Percentiles rank a stretch among this genome's conserved stretches.
These are phyloP conservation scores for Nipponacmea schrenckii DNA, from an alignment of 2,888 invertebrate species.

Conservation along the genomic window DNA sequence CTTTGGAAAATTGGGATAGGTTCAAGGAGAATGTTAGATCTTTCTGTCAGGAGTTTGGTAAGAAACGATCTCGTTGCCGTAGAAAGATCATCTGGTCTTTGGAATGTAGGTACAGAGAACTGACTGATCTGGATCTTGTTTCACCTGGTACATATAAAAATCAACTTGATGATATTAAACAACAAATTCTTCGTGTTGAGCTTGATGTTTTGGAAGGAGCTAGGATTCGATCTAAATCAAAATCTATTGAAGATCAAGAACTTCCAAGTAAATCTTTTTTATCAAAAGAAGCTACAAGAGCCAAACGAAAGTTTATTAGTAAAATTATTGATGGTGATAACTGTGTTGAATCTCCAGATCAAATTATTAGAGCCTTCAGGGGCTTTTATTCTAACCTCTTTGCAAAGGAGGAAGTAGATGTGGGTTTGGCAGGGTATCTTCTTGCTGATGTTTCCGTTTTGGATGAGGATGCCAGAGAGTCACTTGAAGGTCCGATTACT, in stretches of 20 bases:
- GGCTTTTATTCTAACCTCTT: conserved; percentile 13
- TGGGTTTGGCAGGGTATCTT: background rate
- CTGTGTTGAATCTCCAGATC: background rate
- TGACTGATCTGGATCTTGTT: too few species aligned
- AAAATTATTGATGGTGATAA: background rate
- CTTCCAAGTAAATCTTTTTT: conserved; percentile 12
- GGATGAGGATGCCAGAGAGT: background rate
- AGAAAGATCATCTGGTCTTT: too few species aligned
- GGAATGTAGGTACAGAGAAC: too few species aligned
- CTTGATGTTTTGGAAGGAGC: background rate
- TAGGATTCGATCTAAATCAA: conserved; percentile 15
- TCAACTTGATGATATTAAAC: too few species aligned
- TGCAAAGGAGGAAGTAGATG: conserved; percentile 15
- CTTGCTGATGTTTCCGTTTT: conserved; percentile 10
- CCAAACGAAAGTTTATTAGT: too few species aligned
- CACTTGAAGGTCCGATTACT: conserved; percentile 26
- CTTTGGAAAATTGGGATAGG: too few species aligned
- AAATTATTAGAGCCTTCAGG: conserved; percentile 5
- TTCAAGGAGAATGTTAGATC: too few species aligned
- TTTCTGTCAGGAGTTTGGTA: too few species aligned
- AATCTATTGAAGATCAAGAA: conserved; percentile 11
- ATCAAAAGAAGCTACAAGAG: too few species aligned
- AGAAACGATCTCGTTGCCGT: too few species aligned
- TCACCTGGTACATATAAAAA: too few species aligned
- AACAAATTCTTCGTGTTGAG: too few species aligned